phyloP scores from a whole-genome alignment of 2,113 vertebrate species.

The Micromys minutus region DNA sequence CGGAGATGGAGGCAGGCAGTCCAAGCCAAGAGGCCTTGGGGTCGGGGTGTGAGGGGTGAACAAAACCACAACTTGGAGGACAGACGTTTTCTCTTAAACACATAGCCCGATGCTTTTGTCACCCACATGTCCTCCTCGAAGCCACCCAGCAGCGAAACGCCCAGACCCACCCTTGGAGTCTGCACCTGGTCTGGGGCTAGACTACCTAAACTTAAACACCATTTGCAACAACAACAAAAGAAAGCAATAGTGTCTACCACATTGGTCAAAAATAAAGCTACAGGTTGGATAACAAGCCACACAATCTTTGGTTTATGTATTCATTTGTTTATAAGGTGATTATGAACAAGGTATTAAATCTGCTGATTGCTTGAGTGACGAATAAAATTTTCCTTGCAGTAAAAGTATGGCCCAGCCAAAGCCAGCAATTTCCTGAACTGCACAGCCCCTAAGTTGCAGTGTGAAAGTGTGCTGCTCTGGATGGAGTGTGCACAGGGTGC shows the following conservation, averaged over 20 bases:
- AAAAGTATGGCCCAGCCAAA: conserved; percentile 92
- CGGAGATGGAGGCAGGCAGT: conserved; percentile 53
- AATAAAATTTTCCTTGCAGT: conserved; percentile 95
- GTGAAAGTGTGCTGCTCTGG: conserved; percentile 91
- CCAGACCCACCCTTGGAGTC: background rate
- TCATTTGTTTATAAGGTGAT: conserved; percentile 97
- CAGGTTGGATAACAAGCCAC: conserved; percentile 83
- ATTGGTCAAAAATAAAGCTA: conserved; percentile 79
- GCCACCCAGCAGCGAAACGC: background rate
- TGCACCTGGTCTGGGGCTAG: conserved; percentile 71
- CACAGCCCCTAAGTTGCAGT: conserved; percentile 96
- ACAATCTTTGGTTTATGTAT: conserved; percentile 87
- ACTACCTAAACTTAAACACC: background rate
- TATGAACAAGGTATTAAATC: conserved; percentile 97
- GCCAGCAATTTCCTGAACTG: conserved; percentile 96
- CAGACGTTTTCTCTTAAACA: conserved; percentile 70
- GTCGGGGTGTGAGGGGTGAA: conserved; percentile 63
- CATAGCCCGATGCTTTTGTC: conserved; percentile 75
- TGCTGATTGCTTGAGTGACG: conserved; percentile 95
- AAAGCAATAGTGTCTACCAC: conserved; percentile 72
- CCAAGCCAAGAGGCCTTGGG: conserved; percentile 64
- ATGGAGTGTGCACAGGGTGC: conserved; percentile 89
- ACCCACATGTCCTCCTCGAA: conserved; percentile 65
- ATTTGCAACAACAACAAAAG: conserved; percentile 56
- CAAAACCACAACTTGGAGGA: conserved; percentile 48